Base-by-base conservation (phyloP, 2,888 invertebrate genomes). In the Dryobotodes eremita region DNA sequence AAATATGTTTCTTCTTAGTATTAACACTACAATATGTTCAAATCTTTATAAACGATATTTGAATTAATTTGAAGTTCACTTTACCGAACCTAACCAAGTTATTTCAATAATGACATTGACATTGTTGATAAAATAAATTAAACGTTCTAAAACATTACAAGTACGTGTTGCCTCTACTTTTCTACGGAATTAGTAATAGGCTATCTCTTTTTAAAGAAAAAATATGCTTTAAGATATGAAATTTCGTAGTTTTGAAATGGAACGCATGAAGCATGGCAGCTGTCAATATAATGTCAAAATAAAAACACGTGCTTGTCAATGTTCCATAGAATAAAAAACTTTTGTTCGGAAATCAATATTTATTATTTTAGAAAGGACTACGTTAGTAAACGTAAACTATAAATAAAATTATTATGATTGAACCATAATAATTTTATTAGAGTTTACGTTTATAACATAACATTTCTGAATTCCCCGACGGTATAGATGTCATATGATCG, bases 251-350 rank as follows among this genome's bases (percentile, higher is more conserved):
- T 6, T 2, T 0, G 0, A 46, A 46, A 20, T 74, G 87, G 72
- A 80, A 77, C 87, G 61, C 15, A 0, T 2, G 8, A 26, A 77
- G 80, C 80, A 77, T 77, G 70, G 70, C 75, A 53, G 10, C 62
- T 77, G 75, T 87, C 85, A 84, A 13, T 8, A 0, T 2, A 42
- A 61, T 69, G 78, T 87, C 81, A 86, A 80, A 80, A 69, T 81
- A 78, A 62, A 64, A 75, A 71, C 85, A 87, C 64, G 85, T 86
- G 85, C 74, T 69, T 62, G 59, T 59, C 79, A 70, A 65, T 2
- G 11, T 31, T 0, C 10, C 57, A 74, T n/a, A 86, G 71, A 68
- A 31, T 31, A 53, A 31, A 77, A 50, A 69, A 2, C 1, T 3
- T 70, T 11, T 20, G 84, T 64, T 68, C 78, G 15, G 48, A 77